These are phyloP conservation scores for Vesta saturnalis DNA, from an alignment of 2,888 invertebrate genomes.

Conservation along the genomic window DNA sequence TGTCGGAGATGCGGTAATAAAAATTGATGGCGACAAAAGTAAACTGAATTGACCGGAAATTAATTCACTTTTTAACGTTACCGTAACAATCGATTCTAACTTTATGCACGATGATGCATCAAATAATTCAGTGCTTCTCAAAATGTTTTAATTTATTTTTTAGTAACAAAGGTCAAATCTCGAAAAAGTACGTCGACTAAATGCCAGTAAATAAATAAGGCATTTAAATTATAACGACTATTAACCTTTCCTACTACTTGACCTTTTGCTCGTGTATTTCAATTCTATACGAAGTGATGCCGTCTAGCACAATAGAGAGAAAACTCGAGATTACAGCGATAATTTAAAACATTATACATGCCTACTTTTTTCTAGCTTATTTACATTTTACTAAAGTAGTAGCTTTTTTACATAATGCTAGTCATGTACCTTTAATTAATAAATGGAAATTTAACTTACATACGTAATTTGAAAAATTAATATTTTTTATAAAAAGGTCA, in stretches of 20 bases:
- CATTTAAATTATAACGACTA: slow-evolving; percentile 41
- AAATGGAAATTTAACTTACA: background rate
- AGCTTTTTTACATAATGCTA: background rate
- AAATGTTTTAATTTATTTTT: too few relatives aligned
- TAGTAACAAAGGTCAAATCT: slow-evolving; percentile 31
- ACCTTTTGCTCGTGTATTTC: slow-evolving; percentile 39
- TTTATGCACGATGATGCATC: too few relatives aligned
- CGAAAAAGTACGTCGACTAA: slow-evolving; percentile 26
- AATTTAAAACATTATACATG: slow-evolving; percentile 33
- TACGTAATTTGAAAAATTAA: background rate
- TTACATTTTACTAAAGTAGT: slow-evolving; percentile 22
- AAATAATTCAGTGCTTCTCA: too few relatives aligned
- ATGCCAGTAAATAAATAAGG: slow-evolving; percentile 39
- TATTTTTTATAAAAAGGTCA: too few relatives aligned
- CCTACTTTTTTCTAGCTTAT: slow-evolving; percentile 22
- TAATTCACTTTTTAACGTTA: slow-evolving; percentile 2
- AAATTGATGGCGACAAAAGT: background rate
- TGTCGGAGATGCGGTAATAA: too few relatives aligned
- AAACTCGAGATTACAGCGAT: slow-evolving; percentile 28
- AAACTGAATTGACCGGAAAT: slow-evolving; percentile 1
- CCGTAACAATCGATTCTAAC: too few relatives aligned
- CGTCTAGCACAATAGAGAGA: slow-evolving; percentile 24
- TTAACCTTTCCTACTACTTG: slow-evolving; percentile 41
- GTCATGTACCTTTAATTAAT: background rate
- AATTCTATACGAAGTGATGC: slow-evolving; percentile 33